These are phyloP conservation scores for Anthonomus grandis DNA, from an alignment of 1,140 invertebrate species.

Conservation along the genomic window DNA sequence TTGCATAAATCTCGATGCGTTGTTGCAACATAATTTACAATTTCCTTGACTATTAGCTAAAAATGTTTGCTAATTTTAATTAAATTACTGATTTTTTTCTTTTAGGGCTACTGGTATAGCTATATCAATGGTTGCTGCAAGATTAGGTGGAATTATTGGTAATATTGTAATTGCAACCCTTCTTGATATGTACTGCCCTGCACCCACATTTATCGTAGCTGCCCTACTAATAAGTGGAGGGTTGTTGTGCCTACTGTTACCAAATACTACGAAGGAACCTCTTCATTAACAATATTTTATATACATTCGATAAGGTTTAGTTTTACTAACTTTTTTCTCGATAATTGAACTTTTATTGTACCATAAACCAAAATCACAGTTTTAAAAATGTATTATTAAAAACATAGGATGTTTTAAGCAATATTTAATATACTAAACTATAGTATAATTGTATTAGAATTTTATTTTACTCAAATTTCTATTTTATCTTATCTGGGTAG, in stretches of 20 bases:
- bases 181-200: slow-evolving; percentile 77
- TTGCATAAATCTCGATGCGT: no score
- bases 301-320: background rate
- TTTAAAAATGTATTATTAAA: no score
- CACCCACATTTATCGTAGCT: slow-evolving; percentile 81
- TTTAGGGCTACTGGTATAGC: slow-evolving; percentile 78
- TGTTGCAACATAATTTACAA: no score
- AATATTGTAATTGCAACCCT: slow-evolving; percentile 82
- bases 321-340: background rate
- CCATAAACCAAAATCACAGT: no score
- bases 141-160: slow-evolving; percentile 80
- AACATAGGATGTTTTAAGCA: no score
- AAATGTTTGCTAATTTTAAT: no score
- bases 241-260: slow-evolving; percentile 77
- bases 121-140: slow-evolving; percentile 81
- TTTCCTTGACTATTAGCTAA: no score
- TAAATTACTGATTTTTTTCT: no score
- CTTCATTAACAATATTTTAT: slow-evolving; percentile 61
- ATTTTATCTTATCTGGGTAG: no score
- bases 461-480: no score
- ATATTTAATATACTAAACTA: no score
- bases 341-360: background rate
- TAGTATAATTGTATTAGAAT: no score
- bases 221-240: slow-evolving; percentile 76
- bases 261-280: slow-evolving; percentile 79